Conservation (phyloP, 2,113 vertebrate species). For the Pardalotus punctatus region DNA sequence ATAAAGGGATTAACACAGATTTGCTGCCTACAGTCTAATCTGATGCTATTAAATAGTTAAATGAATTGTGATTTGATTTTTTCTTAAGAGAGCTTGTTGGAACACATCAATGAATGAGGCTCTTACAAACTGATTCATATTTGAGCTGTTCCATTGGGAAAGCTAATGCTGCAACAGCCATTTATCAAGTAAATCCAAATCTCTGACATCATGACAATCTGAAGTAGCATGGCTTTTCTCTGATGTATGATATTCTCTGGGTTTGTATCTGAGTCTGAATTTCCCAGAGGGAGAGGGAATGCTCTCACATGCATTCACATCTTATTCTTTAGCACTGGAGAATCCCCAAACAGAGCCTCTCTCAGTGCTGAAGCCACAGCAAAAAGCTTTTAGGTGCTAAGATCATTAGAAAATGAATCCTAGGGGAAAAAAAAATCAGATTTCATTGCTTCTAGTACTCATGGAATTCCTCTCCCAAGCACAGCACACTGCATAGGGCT, state of each 20-base stretch:
- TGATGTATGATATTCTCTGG: background rate
- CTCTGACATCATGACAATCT: background rate
- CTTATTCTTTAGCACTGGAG: background rate
- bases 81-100: background rate
- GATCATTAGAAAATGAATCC: background rate
- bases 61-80: background rate
- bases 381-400: background rate
- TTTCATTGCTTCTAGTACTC: background rate
- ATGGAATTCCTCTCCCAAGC: background rate
- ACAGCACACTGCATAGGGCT: background rate
- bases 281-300: background rate
- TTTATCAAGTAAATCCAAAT: background rate
- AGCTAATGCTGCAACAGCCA: background rate
- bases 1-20: background rate
- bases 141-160: background rate
- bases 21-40: background rate
- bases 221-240: background rate
- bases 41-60: background rate
- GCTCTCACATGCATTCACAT: background rate
- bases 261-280: background rate
- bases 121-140: background rate
- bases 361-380: background rate
- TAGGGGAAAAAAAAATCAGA: background rate
- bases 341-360: background rate
- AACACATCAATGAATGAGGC: background rate